A percentile compares a stretch with the other conserved stretches of the same genome.
phyloP scores from a whole-genome alignment of 1,140 invertebrate species.

The Lordiphosa collinella region DNA sequence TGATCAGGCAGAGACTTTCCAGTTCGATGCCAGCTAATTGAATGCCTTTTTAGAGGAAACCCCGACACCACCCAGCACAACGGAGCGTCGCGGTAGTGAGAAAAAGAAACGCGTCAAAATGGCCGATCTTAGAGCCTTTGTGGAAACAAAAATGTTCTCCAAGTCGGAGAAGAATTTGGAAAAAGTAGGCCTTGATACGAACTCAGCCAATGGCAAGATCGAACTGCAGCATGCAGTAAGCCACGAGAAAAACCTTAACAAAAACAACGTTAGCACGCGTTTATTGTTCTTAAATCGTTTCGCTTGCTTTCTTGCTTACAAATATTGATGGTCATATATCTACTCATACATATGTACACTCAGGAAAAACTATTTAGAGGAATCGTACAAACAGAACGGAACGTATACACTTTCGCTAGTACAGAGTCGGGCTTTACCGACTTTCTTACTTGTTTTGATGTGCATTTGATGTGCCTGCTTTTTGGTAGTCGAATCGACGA shows the following conservation, averaged over 20 bases:
- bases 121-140: conserved; percentile 92
- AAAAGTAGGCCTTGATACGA: conserved; percentile 89
- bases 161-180: conserved; percentile 94
- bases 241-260: conserved; percentile 46
- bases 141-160: conserved; percentile 93
- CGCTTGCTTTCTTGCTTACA: conserved; percentile 29
- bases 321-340: no score
- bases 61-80: conserved; percentile 75
- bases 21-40: no score
- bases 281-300: conserved; percentile 43
- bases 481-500: no score
- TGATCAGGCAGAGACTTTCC: not conserved
- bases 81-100: conserved; percentile 87
- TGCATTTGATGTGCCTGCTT: no score
- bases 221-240: conserved; percentile 79
- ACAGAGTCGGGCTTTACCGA: no score
- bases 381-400: no score
- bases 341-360: no score
- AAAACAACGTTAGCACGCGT: conserved; percentile 28
- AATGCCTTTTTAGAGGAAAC: conserved; percentile 80
- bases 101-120: conserved; percentile 94
- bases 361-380: no score
- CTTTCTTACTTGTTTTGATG: no score
- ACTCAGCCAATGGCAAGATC: conserved; percentile 81
- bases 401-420: no score